Evolutionary conservation across 64 coral and sea anemone genomes (phyloP).

Genomic region (Stichodactyla mertensii): DNA sequence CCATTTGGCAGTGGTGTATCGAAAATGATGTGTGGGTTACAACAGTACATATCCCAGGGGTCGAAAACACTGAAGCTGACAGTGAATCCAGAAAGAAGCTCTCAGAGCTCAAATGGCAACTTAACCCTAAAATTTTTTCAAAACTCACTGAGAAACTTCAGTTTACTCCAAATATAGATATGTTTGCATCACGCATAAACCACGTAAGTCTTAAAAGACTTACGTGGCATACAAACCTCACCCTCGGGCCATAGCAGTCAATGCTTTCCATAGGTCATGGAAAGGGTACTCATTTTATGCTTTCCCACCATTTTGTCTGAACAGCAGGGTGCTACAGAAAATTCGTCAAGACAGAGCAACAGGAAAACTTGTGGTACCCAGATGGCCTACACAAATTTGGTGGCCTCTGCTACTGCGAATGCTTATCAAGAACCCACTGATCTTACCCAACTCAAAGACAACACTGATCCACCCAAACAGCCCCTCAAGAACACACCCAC

Average conservation of each 20-base stretch:
- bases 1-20: not conserved
- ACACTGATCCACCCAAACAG: constrained; percentile 18
- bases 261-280: constrained; percentile 45
- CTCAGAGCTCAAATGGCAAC: constrained; percentile 55
- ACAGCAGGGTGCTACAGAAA: constrained; percentile 30
- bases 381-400: constrained; percentile 36
- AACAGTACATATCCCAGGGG: too few relatives aligned
- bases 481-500: constrained; percentile 20
- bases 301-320: constrained; percentile 27
- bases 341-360: constrained; percentile 18
- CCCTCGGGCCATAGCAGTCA: constrained; percentile 32
- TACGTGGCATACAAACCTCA: constrained; percentile 39
- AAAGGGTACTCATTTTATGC: not conserved
- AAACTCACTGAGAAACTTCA: constrained; percentile 8
- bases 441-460: constrained; percentile 17
- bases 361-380: constrained; percentile 35
- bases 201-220: too few relatives aligned
- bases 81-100: too few relatives aligned
- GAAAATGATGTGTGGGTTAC: too few relatives aligned
- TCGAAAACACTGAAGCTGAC: too few relatives aligned
- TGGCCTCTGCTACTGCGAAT: constrained; percentile 10
- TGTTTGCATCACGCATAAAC: constrained; percentile 52
- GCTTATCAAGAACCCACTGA: not conserved
- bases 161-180: constrained; percentile 44
- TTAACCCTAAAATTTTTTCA: constrained; percentile 10